Evolutionary conservation across 2,797 vertebrate genomes (phyloP), one percentile per base, ranked within the genome.

Genomic region (Melanotaenia nigrans): DNA sequence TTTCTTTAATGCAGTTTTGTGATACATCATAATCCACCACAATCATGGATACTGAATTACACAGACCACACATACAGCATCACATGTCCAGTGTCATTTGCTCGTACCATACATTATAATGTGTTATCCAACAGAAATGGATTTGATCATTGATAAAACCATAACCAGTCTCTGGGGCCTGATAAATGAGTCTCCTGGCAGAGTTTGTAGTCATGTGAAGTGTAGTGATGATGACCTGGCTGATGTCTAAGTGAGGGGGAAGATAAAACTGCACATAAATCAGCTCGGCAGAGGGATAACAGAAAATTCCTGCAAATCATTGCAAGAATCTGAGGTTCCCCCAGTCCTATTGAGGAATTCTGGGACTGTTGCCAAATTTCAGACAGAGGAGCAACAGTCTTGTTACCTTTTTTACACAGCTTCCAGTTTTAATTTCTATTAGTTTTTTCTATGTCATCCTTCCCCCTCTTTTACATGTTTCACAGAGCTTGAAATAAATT

Each of bases 231-330:
- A 88, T 90, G 91, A 91, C 90, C 88, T 45, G 71, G 68, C 83
- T 83, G 83, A 91, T 90, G 89, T 90, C 88, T 87, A 84, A 90
- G 89, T 89, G 86, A 85, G 40, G 74, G 75, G 72, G 68, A 57
- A 86, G 86, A 90, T 90, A 90, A 91, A 88, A 85, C 75, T 79
- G 13, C n/a, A 64, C 85, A 82, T 92, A 92, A 93, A 93, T 93
- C 92, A 89, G 81, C 63, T 84, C 82, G 81, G 69, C 72, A 13
- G 79, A 81, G 79, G 63, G 86, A 82, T 86, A 91, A 85, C 85
- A 75, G 83, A 73, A 14, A 69, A 80, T 79, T 87, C 79, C 69
- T 76, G 91, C 90, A 92, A 92, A 91, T 93, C 92, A 90, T 68
- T 69, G 35, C 2, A 30, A 78, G 73, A 81, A 89, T 85, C 77